Evolutionary conservation across 2,797 vertebrate species (phyloP).

Genomic region (Peromyscus melanophrys): DNA sequence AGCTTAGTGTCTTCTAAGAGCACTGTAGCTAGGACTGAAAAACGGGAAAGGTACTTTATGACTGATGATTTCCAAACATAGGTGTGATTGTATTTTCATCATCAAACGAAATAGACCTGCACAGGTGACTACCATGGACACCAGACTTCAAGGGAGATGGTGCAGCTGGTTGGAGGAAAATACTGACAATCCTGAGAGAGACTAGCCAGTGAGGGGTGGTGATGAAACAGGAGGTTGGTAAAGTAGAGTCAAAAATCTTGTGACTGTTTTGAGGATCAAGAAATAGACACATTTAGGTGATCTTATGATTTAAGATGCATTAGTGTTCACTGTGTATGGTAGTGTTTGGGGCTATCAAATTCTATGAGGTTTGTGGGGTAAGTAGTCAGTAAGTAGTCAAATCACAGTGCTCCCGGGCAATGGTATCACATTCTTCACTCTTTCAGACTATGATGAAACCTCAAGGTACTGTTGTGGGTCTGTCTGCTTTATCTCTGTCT

Average conservation of each 20-base stretch:
- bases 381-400: neutral
- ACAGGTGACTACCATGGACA: neutral
- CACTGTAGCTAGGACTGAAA: neutral
- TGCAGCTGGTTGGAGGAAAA: neutral
- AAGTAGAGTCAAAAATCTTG: neutral
- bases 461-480: neutral
- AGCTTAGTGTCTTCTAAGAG: neutral
- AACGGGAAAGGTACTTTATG: neutral
- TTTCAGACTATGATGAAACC: slow-evolving; percentile 3
- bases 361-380: neutral
- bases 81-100: neutral
- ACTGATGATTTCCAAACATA: slow-evolving; percentile 3
- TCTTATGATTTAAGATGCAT: neutral
- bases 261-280: neutral
- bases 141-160: neutral
- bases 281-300: neutral
- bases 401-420: neutral
- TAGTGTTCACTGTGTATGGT: neutral
- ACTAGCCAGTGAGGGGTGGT: neutral
- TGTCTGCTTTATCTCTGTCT: neutral
- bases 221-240: neutral
- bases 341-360: neutral
- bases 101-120: neutral
- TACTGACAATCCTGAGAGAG: neutral
- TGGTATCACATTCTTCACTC: neutral